Base-by-base conservation (phyloP, 1,140 invertebrate species). In the Augochlora pura region DNA sequence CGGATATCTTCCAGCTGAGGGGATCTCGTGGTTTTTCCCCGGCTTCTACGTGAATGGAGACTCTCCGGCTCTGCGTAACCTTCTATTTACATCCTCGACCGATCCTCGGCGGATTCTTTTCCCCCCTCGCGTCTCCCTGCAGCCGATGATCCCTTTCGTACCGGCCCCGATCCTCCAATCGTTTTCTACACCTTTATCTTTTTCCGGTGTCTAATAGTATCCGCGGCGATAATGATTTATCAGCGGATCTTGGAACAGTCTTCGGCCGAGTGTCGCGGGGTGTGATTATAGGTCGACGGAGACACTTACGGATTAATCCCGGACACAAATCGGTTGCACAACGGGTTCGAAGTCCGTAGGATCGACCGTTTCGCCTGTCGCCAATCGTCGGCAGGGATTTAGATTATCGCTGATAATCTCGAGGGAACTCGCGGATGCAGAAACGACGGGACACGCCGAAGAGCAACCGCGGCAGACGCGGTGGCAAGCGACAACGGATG, bases 31-130 rank as follows among this genome's bases (percentile, higher is more conserved):
- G 23, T 14, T 60, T 60, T 14, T 10, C 9, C 23, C 23, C 25
- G 16, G 25, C 10, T 14, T 8, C 8, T 9, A 62, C 8, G 23
- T 14, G 59, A 66, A 46, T 49, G 64, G 10, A 46, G n/a, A 10
- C 12, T 38, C n/a, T n/a, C n/a, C n/a, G n/a, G 4, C 10, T 57
- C 2, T 7, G 18, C 9, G 5, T 23, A n/a, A 14, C 32, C 32
- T 14, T 38, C 52, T 23, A 25, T 54, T 77, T 25, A 62, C 57
- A 72, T 77, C 46, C 67, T 64, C 42, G 42, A 46, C 7, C 16
- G 32, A 66, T 27, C 32, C 38, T 52, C n/a, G 32, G 8, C 32
- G 14, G 32, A 14, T 54, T 18, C 49, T 18, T 49, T 49, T 16
- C 18, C 16, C 18, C 49, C 6, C 16, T 2, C 16, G 49, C 14